phyloP scores from a whole-genome alignment of 2,888 invertebrate species.

The Parnassius apollo region DNA sequence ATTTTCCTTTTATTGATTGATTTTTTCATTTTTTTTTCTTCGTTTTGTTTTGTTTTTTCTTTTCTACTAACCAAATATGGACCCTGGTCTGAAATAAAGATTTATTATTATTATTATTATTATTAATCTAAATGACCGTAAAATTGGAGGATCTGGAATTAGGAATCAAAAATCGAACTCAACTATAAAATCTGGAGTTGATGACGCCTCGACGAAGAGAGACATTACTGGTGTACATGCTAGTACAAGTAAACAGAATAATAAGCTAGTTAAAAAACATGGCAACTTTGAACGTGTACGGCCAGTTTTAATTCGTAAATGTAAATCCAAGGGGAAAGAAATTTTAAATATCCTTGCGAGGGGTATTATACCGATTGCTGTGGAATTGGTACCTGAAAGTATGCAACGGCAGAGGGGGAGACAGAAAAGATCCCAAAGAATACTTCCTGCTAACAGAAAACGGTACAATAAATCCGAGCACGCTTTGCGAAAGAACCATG shows the following conservation, averaged over 20 bases:
- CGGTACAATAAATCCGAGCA: slow-evolving; percentile 13
- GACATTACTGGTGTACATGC: slow-evolving; percentile 1
- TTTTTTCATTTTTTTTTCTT: too few relatives aligned
- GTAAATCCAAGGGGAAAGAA: slow-evolving; percentile 42
- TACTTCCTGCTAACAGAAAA: not conserved
- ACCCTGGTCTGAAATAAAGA: too few relatives aligned
- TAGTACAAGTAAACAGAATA: slow-evolving; percentile 16
- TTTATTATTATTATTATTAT: too few relatives aligned
- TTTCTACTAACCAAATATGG: too few relatives aligned
- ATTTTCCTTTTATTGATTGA: too few relatives aligned
- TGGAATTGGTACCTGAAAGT: not conserved
- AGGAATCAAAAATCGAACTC: not conserved
- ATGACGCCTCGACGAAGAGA: not conserved
- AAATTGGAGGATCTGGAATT: not conserved
- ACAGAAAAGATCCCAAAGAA: not conserved
- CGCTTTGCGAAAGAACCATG: slow-evolving; percentile 2
- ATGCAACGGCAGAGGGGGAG: not conserved
- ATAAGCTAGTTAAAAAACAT: slow-evolving; percentile 9
- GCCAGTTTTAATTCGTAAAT: slow-evolving; percentile 37
- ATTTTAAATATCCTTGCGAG: slow-evolving; percentile 36
- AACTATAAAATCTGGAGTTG: not conserved
- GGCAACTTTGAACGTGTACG: slow-evolving; percentile 29
- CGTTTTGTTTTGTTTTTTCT: too few relatives aligned
- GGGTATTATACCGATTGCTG: slow-evolving; percentile 23
- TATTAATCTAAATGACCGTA: not conserved